A percentile compares a stretch with the other conserved stretches of the same genome.
These are phyloP conservation scores for Petrocephalus sullivani DNA, from an alignment of 2,797 vertebrate species.

Conservation along the genomic window DNA sequence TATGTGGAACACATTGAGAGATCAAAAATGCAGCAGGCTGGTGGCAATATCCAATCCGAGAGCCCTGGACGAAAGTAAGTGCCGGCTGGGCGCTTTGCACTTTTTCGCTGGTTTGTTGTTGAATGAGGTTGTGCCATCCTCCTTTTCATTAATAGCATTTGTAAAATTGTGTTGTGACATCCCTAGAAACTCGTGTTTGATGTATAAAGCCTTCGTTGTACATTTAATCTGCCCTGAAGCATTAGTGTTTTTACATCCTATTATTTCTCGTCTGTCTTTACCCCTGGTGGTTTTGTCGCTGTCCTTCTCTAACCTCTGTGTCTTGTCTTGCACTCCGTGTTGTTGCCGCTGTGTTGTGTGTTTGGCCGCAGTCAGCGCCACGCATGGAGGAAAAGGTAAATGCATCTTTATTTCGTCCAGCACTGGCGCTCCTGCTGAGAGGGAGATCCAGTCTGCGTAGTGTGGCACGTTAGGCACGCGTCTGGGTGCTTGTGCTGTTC, in stretches of 20 bases:
- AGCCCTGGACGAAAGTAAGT: slow-evolving; percentile 80
- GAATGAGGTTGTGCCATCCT: not conserved
- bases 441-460: not conserved
- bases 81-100: not conserved
- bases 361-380: slow-evolving; percentile 82
- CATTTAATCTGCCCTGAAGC: not conserved
- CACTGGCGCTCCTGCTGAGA: not conserved
- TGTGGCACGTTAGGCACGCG: not conserved
- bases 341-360: slow-evolving; percentile 67
- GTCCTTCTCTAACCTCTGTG: slow-evolving; percentile 66
- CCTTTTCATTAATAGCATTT: not conserved
- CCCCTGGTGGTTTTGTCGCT: slow-evolving; percentile 27
- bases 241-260: not conserved
- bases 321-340: slow-evolving; percentile 73
- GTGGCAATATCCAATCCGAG: slow-evolving; percentile 81
- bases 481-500: not conserved
- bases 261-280: not conserved
- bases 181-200: not conserved
- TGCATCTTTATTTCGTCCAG: slow-evolving; percentile 36
- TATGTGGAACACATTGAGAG: slow-evolving; percentile 95
- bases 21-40: slow-evolving; percentile 87
- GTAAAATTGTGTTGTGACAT: not conserved
- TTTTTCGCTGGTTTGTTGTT: not conserved
- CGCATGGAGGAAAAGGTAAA: slow-evolving; percentile 98
- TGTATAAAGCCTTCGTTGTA: not conserved